A percentile compares a stretch with the other conserved stretches of the same genome.
These are phyloP conservation scores for Varroa destructor DNA, from an alignment of 1,140 invertebrate species.

Conservation along the genomic window DNA sequence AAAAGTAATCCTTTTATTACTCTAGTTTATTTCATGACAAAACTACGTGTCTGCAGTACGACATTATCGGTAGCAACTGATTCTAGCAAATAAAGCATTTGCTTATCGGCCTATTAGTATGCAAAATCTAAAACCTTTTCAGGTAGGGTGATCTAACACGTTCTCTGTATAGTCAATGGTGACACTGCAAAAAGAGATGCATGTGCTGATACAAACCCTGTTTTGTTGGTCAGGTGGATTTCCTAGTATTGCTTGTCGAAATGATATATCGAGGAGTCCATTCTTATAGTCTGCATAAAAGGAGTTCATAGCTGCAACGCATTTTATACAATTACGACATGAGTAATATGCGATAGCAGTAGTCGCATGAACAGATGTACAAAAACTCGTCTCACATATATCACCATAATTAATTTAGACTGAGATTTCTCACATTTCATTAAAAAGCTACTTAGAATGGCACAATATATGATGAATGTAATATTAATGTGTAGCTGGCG, in stretches of 20 bases:
- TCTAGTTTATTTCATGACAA: not conserved
- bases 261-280: not conserved
- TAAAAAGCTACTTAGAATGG: no score
- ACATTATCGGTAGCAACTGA: no score
- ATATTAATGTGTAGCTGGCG: no score
- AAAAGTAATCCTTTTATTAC: not conserved
- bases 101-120: no score
- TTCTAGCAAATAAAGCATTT: no score
- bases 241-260: slow-evolving; percentile 22
- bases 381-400: no score
- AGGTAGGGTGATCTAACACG: no score
- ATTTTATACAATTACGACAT: not conserved
- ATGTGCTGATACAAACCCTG: not conserved
- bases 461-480: no score
- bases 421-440: no score
- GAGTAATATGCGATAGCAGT: not conserved
- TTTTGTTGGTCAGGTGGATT: slow-evolving; percentile 7
- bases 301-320: not conserved
- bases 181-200: not conserved
- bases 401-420: no score
- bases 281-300: slow-evolving; percentile 18
- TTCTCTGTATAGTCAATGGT: no score
- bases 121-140: no score
- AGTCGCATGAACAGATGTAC: not conserved
- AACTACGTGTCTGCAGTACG: not conserved